These are phyloP conservation scores for Watsonalla binaria DNA, from an alignment of 2,888 invertebrate species.

Conservation along the genomic window DNA sequence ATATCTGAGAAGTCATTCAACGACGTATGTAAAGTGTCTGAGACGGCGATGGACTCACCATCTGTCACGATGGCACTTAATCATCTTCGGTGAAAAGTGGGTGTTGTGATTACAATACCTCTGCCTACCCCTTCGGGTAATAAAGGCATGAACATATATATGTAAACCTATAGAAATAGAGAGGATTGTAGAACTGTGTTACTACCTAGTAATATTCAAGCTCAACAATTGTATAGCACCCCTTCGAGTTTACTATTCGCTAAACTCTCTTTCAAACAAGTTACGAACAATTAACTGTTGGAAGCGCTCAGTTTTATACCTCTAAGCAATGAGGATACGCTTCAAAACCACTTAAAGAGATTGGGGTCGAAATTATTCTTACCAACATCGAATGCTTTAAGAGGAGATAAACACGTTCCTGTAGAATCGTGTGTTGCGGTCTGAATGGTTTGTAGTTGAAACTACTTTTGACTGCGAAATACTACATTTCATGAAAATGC, in stretches of 20 bases:
- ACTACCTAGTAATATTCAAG: too few species aligned
- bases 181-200: too few species aligned
- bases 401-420: not conserved
- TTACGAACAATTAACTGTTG: not conserved
- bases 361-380: not conserved
- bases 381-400: not conserved
- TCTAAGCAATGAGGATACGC: not conserved
- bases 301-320: not conserved
- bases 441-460: not conserved
- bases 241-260: not conserved
- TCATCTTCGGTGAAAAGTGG: too few species aligned
- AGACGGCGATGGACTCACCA: too few species aligned
- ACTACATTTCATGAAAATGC: too few species aligned
- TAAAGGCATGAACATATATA: too few species aligned
- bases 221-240: not conserved
- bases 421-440: not conserved
- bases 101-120: too few species aligned
- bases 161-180: too few species aligned
- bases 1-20: too few species aligned
- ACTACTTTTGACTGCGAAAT: not conserved
- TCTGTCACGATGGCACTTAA: too few species aligned
- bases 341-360: not conserved
- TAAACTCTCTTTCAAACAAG: not conserved
- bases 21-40: too few species aligned
- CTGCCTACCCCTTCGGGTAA: too few species aligned